Percentiles rank a stretch among this genome's conserved stretches.
Evolutionary conservation across 2,113 vertebrate genomes (phyloP).

Genomic region (Neogale vison): DNA sequence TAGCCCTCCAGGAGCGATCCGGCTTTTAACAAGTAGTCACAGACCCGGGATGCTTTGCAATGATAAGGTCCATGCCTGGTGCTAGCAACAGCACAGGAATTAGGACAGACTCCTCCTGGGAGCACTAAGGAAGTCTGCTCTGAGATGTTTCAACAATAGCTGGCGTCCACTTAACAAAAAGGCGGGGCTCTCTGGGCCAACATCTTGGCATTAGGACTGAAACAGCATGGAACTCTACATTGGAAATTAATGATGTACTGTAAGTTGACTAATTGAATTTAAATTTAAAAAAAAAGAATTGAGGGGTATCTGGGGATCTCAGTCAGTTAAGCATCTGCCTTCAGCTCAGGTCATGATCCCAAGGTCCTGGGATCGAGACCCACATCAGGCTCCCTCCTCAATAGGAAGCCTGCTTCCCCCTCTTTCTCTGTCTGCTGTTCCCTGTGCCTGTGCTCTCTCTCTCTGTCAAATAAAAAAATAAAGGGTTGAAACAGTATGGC

Average conservation of each 20-base stretch:
- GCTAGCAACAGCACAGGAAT: neutral
- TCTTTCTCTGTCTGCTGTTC: no score
- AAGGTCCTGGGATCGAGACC: no score
- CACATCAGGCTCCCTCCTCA: no score
- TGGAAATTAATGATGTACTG: no score
- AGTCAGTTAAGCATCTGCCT: no score
- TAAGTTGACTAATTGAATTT: no score
- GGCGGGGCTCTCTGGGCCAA: neutral
- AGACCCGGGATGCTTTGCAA: neutral
- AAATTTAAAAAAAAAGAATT: no score
- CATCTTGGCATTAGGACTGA: neutral
- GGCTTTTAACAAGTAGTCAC: neutral
- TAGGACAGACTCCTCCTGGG: neutral
- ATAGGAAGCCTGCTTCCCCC: no score
- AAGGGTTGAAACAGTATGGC: neutral
- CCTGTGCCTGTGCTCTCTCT: no score
- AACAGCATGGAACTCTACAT: neutral
- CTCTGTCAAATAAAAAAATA: no score
- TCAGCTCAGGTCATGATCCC: no score
- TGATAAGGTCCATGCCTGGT: neutral
- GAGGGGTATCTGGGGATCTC: no score
- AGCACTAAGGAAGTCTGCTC: neutral
- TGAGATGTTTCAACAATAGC: neutral
- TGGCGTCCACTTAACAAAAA: neutral
- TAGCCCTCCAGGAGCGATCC: neutral